Percentiles rank a stretch among this genome's conserved stretches.
Conservation (phyloP, 2,888 invertebrate genomes). For the Margaritifera margaritifera region DNA sequence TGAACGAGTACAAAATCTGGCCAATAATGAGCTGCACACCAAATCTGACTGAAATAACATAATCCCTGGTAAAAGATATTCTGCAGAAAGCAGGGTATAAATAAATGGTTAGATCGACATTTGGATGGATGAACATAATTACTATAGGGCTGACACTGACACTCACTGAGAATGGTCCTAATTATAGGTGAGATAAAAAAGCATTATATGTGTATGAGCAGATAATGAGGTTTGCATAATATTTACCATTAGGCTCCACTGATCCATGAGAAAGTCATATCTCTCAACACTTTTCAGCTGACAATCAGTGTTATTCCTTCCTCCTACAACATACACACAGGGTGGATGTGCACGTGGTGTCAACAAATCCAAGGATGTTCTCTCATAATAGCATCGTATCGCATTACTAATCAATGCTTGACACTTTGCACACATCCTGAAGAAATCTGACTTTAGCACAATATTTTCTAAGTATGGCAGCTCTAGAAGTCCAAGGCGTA, state of each 20-base stretch:
- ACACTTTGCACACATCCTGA: constrained; percentile 67
- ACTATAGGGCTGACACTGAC: too few species aligned
- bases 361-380: constrained; percentile 53
- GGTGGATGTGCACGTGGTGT: constrained; percentile 66
- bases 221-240: not conserved
- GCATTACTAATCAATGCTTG: constrained; percentile 66
- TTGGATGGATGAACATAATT: too few species aligned
- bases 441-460: constrained; percentile 64
- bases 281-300: constrained; percentile 69
- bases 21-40: too few species aligned
- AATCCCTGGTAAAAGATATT: too few species aligned
- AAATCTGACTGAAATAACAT: too few species aligned
- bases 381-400: constrained; percentile 61
- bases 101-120: too few species aligned
- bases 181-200: not conserved
- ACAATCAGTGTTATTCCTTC: constrained; percentile 66
- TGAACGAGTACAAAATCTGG: too few species aligned
- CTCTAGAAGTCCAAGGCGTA: constrained; percentile 65
- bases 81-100: too few species aligned
- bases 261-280: constrained; percentile 67
- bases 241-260: constrained; percentile 67
- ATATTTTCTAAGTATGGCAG: constrained; percentile 63
- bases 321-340: constrained; percentile 70
- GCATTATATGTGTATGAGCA: not conserved
- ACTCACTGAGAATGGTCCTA: too few species aligned